Evolutionary conservation across 2,888 invertebrate species (phyloP), one percentile per base, ranked within the genome.

Genomic region (Rhagophthalmus giganteus): DNA sequence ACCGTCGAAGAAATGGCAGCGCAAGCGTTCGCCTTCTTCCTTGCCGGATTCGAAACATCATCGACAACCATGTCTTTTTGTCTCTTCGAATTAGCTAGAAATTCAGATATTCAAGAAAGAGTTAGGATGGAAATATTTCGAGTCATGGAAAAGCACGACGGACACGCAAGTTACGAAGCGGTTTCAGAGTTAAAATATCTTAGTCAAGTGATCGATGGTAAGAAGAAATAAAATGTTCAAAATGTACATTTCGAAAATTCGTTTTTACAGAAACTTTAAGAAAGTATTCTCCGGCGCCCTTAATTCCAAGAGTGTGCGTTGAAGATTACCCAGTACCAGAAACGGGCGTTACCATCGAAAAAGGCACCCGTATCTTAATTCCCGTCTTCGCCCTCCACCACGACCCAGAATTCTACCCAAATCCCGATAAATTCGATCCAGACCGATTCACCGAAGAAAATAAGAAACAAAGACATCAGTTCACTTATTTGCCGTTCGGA

Each of bases 21-120:
- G 0, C 69, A 70, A 32, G 58, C 63, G 39, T 60, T 59, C 34
- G 44, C 66, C 3, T 67, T 69, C 47, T 64, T 69, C n/a, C 42
- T 57, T 10, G 74, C 71, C 6, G 72, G 73, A 1, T 73, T 68
- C 38, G 73, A 74, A 57, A 72, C 74, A 1, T 74, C 73, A 5
- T 72, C 74, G 1, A 64, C 67, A 8, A 63, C 64, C 42, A 69
- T 79, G 61, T 73, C 75, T 28, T 79, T 74, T 51, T 71, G 72
- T 1, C 61, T 80, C 10, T 80, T 75, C 54, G 78, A 79, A 58
- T 59, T 82, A 28, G 77, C 80, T 2, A 66, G 70, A 5, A 73
- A 79, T 59, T 73, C 67, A 1, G 64, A 73, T 0, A 57, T 77
- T 1, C 81, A 81, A 54, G 63, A 72, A 1, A 75, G 68, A 33